Conservation (phyloP, 1,140 invertebrate genomes). For the Hypothenemus hampei region DNA sequence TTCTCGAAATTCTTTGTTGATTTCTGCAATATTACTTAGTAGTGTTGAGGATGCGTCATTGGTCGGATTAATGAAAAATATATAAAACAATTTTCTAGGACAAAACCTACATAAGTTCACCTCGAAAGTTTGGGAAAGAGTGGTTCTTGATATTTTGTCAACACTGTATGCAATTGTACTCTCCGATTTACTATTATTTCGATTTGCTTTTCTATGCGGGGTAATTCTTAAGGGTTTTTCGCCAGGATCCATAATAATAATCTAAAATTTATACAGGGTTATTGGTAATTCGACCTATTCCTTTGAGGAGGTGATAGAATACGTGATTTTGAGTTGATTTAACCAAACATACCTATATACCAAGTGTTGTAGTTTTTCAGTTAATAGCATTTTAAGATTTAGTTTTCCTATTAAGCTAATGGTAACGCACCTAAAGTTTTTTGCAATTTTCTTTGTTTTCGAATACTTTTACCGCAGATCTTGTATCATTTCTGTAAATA, state of each 20-base stretch:
- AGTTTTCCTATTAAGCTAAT: too few species aligned
- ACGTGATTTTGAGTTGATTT: too few species aligned
- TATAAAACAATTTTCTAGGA: conserved; percentile 24
- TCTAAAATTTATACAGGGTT: too few species aligned
- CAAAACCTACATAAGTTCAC: conserved; percentile 19
- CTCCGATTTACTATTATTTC: background rate
- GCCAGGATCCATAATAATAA: background rate
- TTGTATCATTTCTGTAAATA: too few species aligned
- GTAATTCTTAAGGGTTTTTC: background rate
- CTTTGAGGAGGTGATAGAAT: too few species aligned
- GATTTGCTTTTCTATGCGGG: conserved; percentile 2
- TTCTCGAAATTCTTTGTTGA: conserved; percentile 16
- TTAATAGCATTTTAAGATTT: too few species aligned
- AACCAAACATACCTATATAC: too few species aligned
- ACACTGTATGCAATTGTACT: background rate
- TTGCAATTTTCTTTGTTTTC: too few species aligned
- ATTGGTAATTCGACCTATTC: too few species aligned
- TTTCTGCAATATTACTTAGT: conserved; percentile 7
- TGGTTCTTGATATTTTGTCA: background rate
- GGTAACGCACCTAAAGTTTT: too few species aligned
- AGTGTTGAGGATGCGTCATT: conserved; percentile 5
- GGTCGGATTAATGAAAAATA: conserved; percentile 12
- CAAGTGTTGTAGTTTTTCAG: too few species aligned
- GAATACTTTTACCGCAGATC: too few species aligned
- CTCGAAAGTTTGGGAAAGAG: background rate